Evolutionary conservation across 2,797 vertebrate genomes (phyloP), one percentile per base, ranked within the genome.

Genomic region (Platyrinchus mystaceus): DNA sequence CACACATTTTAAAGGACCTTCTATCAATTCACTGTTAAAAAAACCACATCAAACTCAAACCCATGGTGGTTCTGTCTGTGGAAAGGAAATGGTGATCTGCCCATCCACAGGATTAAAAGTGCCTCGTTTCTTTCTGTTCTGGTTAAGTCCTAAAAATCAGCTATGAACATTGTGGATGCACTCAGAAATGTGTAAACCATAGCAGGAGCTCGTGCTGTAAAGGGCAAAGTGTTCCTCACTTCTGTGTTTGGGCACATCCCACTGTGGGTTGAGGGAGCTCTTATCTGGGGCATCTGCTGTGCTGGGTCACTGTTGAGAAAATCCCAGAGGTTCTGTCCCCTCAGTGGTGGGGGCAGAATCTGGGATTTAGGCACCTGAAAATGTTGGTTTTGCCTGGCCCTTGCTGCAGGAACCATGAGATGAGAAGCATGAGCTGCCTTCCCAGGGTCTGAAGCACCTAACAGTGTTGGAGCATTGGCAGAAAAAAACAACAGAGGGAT

Each of bases 1-100:
- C 77, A 76, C 41, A 70, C 52, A n/a, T 82, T 87, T 74, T 32
- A 94, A 96, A 91, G 46, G 36, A 77, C 76, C 37, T 43, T 85
- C 56, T 71, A 79, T 88, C 67, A 88, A 82, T 84, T 56, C 34
- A 7, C 20, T 49, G n/a, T 70, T 90, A 66, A 60, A 90, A 82
- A 74, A 6, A 8, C 7, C 26, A 46, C 78, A 87, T 93, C 76
- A 91, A 66, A 76, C 41, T 55, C 73, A 89, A 91, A 67, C 13
- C 30, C 24, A 5, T 24, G 18, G 49, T n/a, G 78, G 34, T 70
- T 87, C 68, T 77, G 17, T 24, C 64, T 85, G 62, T 50, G 66
- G 56, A 86, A 84, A 86, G 62, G 47, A 76, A 89, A 86, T 6
- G 10, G 27, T 50, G 39, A 81, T 64, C 59, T 93, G 70, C 67